Conservation (phyloP, 2,888 invertebrate species). For the Digitonthophagus gazella region DNA sequence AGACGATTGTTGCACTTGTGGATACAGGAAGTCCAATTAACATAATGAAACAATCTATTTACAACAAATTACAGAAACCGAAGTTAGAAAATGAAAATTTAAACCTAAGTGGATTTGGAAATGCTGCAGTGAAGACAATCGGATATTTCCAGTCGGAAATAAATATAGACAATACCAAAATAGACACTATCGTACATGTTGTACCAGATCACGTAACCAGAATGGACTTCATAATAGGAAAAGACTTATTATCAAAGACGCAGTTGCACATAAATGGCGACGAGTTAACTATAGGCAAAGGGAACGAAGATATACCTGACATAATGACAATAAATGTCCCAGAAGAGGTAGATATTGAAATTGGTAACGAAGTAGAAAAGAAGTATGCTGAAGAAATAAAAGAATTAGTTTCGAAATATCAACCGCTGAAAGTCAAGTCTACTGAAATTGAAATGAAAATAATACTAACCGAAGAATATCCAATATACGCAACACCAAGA, state of each 20-base stretch:
- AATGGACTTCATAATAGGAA: neutral
- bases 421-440: conserved; percentile 13
- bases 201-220: neutral
- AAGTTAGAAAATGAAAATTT: neutral
- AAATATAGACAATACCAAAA: neutral
- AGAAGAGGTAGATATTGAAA: too few species aligned
- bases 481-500: conserved; percentile 20
- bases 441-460: conserved; percentile 19
- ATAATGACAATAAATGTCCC: neutral
- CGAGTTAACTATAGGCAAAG: neutral
- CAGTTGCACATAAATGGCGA: neutral
- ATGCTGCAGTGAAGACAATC: neutral
- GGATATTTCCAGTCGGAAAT: neutral
- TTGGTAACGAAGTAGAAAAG: neutral
- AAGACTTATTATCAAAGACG: neutral
- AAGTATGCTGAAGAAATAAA: neutral
- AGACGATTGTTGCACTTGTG: too few species aligned
- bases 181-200: neutral
- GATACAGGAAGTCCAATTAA: too few species aligned
- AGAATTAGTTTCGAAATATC: conserved; percentile 1
- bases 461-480: conserved; percentile 15
- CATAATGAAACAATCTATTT: too few species aligned
- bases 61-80: too few species aligned
- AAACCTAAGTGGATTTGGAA: neutral
- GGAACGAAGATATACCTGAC: neutral